Evolutionary conservation across 2,113 vertebrate genomes (phyloP), one percentile per base, ranked within the genome.

Genomic region (Symphodus melops): DNA sequence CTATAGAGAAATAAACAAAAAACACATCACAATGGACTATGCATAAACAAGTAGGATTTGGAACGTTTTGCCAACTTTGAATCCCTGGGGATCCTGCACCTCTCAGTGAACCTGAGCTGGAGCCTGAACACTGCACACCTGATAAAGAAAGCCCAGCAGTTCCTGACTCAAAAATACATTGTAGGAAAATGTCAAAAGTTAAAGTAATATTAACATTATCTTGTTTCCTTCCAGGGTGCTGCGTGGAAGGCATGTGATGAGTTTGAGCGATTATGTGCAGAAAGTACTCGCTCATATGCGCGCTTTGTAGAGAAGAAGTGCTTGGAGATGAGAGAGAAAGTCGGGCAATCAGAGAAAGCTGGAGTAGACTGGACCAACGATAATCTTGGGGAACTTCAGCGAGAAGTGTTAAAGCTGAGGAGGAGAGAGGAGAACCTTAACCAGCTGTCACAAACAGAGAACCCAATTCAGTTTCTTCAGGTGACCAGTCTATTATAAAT

Each of bases 381-480:
- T 28, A 62, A 2, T 11, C 4, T 79, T 2, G 0, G 74, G 5
- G 46, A 17, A 5, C 80, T 91, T 63, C 36, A 84, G 33, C 52
- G 48, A 0, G 86, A 91, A 41, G 79, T 85, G n/a, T 39, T 1
- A 1, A 60, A 72, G 8, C 84, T 92, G 61, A 90, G 33, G 79
- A 71, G 46, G 72, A 75, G 3, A 3, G 48, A 88, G 23, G 25
- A 61, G 19, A 12, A 77, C 36, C 76, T 93, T 44, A 8, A 72
- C 33, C 72, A 82, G 48, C 77, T 92, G 25, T 81, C 75, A 28
- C 60, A 37, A 4, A 89, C 68, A 5, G 82, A 89, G 8, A 71
- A 92, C 62, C 81, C 89, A 28, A 21, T 90, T 41, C 25, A 86
- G 37, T 92, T 92, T 53, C 41, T 93, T 16, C 62, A 86, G 88